phyloP scores from a whole-genome alignment of 2,888 invertebrate genomes.

The Trissolcus japonicus region DNA sequence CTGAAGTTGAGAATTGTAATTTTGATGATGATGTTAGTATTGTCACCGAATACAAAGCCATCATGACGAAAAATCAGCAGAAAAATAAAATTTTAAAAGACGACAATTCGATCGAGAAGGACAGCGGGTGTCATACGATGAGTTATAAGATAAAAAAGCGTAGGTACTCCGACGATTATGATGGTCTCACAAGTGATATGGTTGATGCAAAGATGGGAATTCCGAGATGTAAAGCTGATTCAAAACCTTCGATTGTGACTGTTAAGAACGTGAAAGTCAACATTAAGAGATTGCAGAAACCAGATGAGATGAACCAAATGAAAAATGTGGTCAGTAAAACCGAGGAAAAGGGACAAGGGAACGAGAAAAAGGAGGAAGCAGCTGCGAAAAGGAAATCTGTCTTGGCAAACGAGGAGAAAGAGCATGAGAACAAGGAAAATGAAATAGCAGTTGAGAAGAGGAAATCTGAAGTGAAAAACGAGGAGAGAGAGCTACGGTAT shows the following conservation, averaged over 20 bases:
- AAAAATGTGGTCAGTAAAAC: background rate
- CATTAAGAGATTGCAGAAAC: background rate
- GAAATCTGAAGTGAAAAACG: background rate
- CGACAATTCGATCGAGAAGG: background rate
- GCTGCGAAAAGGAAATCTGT: background rate
- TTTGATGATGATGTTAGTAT: background rate
- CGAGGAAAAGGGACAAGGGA: background rate
- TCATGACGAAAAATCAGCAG: background rate
- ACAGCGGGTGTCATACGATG: constrained; percentile 1
- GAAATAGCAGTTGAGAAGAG: background rate
- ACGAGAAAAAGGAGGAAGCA: background rate
- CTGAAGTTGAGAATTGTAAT: background rate
- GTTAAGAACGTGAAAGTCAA: background rate
- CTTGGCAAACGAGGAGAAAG: too few relatives aligned
- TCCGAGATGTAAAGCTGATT: background rate
- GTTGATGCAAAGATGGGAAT: background rate
- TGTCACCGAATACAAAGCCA: background rate
- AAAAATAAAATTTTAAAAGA: background rate
- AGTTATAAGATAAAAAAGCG: background rate
- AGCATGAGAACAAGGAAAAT: too few relatives aligned
- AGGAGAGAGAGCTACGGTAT: background rate
- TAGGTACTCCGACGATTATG: background rate
- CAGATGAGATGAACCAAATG: too few relatives aligned
- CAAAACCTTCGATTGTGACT: background rate
- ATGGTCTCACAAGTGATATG: background rate